Percentiles rank a stretch among this genome's conserved stretches.
Conservation (phyloP, 2,797 vertebrate genomes). For the Pteronotus mesoamericanus region DNA sequence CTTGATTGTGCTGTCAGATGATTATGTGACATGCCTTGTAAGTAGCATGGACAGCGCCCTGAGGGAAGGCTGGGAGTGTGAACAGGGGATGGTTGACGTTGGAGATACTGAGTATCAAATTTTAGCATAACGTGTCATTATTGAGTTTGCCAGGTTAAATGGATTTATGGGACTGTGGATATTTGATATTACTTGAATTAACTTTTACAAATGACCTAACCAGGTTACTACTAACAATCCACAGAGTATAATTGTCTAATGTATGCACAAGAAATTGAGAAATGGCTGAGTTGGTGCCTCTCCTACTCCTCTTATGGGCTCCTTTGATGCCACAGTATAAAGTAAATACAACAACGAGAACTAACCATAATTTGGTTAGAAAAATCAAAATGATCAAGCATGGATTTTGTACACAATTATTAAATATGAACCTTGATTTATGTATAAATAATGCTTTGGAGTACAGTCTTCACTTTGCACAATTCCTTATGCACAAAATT, state of each 20-base stretch:
- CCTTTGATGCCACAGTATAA: background rate
- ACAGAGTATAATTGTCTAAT: background rate
- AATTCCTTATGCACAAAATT: background rate
- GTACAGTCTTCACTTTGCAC: background rate
- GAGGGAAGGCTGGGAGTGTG: background rate
- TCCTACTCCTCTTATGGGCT: background rate
- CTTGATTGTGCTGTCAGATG: background rate
- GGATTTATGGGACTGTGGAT: background rate
- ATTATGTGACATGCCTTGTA: background rate
- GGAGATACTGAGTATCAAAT: background rate
- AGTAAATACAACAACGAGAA: background rate
- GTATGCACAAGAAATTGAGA: background rate
- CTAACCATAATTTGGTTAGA: background rate
- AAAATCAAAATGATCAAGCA: background rate
- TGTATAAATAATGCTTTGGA: background rate
- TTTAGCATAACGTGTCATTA: background rate
- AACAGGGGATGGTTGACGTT: background rate
- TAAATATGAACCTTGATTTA: background rate
- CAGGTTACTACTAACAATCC: background rate
- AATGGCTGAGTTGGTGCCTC: background rate
- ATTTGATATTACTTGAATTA: background rate
- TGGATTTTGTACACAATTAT: background rate
- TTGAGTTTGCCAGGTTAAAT: background rate
- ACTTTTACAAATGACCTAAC: background rate
- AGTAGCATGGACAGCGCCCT: background rate